A percentile compares a stretch with the other conserved stretches of the same genome.
Evolutionary conservation across 2,797 vertebrate genomes (phyloP).

Genomic region (Scleropages formosus): DNA sequence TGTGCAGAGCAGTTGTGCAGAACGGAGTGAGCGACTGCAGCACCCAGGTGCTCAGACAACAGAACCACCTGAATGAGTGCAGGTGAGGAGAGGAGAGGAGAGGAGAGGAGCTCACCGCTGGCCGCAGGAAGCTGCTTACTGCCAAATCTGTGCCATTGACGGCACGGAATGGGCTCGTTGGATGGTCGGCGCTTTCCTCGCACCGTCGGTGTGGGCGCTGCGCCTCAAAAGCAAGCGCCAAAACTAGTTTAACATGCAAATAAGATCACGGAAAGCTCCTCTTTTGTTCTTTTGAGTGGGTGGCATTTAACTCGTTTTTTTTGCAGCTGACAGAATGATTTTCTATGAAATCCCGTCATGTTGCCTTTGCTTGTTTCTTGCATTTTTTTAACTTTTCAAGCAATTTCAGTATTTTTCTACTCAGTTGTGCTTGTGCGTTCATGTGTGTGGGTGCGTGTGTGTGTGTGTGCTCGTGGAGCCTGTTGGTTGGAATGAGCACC

Average conservation of each 20-base stretch:
- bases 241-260: constrained; percentile 1
- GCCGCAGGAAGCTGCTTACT: not conserved
- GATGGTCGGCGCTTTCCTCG: not conserved
- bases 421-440: too few species aligned
- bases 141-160: not conserved
- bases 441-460: too few species aligned
- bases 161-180: not conserved
- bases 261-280: not conserved
- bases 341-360: not conserved
- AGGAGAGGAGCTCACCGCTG: too few species aligned
- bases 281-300: not conserved
- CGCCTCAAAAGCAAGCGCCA: not conserved
- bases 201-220: not conserved
- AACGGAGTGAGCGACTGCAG: too few species aligned
- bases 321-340: not conserved
- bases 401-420: too few species aligned
- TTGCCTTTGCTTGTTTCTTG: not conserved
- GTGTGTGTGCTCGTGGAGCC: too few species aligned
- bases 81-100: not conserved
- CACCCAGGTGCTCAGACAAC: too few species aligned
- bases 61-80: not conserved
- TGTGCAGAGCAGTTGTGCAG: too few species aligned
- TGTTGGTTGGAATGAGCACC: too few species aligned
- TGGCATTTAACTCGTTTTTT: not conserved
- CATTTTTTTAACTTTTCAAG: too few species aligned